Base-by-base conservation (phyloP, 2,888 invertebrate species). In the Xanthorhoe spadicearia region DNA sequence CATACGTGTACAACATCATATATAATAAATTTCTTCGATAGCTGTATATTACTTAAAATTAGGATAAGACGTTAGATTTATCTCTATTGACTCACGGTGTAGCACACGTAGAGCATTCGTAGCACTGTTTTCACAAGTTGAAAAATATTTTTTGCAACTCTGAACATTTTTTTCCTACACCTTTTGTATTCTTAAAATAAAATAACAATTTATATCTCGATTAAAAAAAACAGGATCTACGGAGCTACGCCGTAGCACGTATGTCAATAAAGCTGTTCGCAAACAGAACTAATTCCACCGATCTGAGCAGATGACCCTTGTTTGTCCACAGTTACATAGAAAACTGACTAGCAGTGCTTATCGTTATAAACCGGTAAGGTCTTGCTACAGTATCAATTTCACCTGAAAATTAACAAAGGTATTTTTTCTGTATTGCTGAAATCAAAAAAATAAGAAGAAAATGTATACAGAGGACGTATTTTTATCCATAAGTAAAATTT, bases 181-280 rank as follows among this genome's bases (percentile, higher is more conserved):
- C 10, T 9, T 13, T 43, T 43, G 38, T 4, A 13, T 43, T 13
- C 13, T 13, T 13, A 43, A 4, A 13, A 43, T 0, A 43, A 43
- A 13, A 13, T 43, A 1, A 10, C 13, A 13, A 13, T 38, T n/a
- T 10, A 38, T 10, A 13, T 3, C 13, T 2, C 38, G 13, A 43
- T 43, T 43, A 19, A 50, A 43, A 56, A 58, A 64, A 23, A 43
- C 49, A 54, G 13, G 54, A 43, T 38, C 53, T 48, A 58, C 53
- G 56, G 54, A 49, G 74, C 83, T 86, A 84, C 86, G 83, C n/a
- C 84, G 84, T 85, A 89, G 88, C 89, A 89, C 89, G 89, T 89
- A 83, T 78, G 82, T 83, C 87, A 90, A 90, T 89, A 89, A 82
- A 78, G 79, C 71, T 72, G 75, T 69, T 73, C 79, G 77, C 84